phyloP scores from a whole-genome alignment of 2,113 vertebrate genomes.

The Brachyistius frenatus region DNA sequence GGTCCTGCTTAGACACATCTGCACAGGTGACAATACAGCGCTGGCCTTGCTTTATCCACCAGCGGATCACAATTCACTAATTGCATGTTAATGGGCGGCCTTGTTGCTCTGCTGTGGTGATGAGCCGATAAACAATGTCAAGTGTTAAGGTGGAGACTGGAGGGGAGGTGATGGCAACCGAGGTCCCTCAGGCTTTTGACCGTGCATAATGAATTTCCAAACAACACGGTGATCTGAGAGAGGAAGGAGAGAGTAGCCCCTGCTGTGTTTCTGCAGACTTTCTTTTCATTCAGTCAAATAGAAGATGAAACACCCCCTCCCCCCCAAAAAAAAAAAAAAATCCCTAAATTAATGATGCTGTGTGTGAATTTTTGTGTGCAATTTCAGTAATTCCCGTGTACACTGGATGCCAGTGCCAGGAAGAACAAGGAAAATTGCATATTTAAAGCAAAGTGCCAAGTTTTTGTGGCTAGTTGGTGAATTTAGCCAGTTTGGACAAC shows the following conservation, averaged over 20 bases:
- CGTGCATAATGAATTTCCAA: slow-evolving; percentile 60
- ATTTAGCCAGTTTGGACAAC: neutral
- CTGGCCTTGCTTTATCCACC: slow-evolving; percentile 45
- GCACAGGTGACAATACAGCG: slow-evolving; percentile 63
- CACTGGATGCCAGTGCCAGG: neutral
- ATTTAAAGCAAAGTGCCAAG: neutral
- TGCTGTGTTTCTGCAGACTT: slow-evolving; percentile 8
- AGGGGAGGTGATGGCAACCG: slow-evolving; percentile 27
- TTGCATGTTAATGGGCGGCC: slow-evolving; percentile 79
- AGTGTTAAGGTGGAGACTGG: slow-evolving; percentile 54
- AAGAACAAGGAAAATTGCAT: neutral
- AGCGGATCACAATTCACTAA: slow-evolving; percentile 70
- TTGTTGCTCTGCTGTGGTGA: slow-evolving; percentile 62
- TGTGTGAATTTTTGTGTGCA: neutral
- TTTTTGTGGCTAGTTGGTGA: neutral
- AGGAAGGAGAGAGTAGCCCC: slow-evolving; percentile 9
- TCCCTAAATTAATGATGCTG: neutral
- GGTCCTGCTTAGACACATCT: slow-evolving; percentile 64
- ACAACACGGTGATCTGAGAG: slow-evolving; percentile 15
- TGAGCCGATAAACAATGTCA: slow-evolving; percentile 64
- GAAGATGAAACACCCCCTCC: neutral
- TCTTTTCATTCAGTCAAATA: slow-evolving; percentile 13
- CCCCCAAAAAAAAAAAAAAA: neutral
- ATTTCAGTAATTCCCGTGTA: neutral
- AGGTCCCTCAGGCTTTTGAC: slow-evolving; percentile 48